Percentiles rank a stretch among this genome's conserved stretches.
phyloP scores from a whole-genome alignment of 2,113 vertebrate species.

The Tamias sibiricus region DNA sequence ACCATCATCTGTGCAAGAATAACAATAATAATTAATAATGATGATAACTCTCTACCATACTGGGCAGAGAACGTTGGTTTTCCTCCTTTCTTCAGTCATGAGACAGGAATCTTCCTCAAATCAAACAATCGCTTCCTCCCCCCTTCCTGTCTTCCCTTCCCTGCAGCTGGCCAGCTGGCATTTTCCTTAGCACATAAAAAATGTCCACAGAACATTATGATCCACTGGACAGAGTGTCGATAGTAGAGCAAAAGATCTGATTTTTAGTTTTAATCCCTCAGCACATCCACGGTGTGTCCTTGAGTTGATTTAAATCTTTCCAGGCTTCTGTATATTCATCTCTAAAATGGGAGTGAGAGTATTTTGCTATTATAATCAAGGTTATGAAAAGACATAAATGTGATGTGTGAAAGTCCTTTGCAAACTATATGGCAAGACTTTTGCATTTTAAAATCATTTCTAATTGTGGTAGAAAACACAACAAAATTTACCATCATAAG shows the following conservation, averaged over 20 bases:
- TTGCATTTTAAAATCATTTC: not conserved
- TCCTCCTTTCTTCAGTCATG: not conserved
- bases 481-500: not conserved
- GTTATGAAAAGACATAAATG: not conserved
- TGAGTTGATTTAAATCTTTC: not conserved
- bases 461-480: not conserved
- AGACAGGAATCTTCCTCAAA: not conserved
- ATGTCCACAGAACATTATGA: not conserved
- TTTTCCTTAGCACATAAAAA: not conserved
- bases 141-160: not conserved
- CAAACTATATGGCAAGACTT: not conserved
- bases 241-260: not conserved
- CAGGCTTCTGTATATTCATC: not conserved
- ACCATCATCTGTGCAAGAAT: not conserved
- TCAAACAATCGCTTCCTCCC: not conserved
- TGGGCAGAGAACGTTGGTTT: not conserved
- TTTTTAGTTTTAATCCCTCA: not conserved
- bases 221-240: not conserved
- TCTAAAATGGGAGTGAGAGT: not conserved
- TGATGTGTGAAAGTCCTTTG: not conserved
- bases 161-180: not conserved
- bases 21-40: not conserved
- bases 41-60: not conserved
- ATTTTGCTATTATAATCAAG: not conserved
- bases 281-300: not conserved